These are phyloP conservation scores for Athene cunicularia DNA, from an alignment of 2,113 vertebrate genomes.

Conservation along the genomic window DNA sequence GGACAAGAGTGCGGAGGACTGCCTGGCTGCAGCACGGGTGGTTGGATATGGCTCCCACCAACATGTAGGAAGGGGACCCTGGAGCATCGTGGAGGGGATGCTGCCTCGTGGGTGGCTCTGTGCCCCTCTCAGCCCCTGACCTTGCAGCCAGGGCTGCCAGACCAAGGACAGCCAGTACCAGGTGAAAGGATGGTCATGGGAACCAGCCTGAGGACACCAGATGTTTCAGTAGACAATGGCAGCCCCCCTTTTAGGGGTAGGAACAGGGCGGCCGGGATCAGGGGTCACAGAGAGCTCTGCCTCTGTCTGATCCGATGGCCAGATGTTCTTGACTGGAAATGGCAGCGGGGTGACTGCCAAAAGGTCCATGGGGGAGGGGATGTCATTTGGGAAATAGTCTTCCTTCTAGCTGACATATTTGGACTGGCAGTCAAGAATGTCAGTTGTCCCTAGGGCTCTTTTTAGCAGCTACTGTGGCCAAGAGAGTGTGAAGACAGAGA, in stretches of 20 bases:
- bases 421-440: conserved; percentile 43
- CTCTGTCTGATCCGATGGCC: accelerated
- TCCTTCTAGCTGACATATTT: conserved; percentile 43
- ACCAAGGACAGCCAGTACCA: not conserved
- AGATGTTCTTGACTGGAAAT: conserved; percentile 2
- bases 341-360: not conserved
- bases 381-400: conserved; percentile 25
- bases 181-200: not conserved
- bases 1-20: not conserved
- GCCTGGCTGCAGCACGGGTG: accelerated
- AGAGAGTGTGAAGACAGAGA: conserved; percentile 45
- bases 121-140: not conserved
- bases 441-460: not conserved
- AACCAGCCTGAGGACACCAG: not conserved
- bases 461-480: conserved; percentile 15
- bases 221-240: accelerated
- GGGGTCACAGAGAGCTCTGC: not conserved
- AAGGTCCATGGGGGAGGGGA: not conserved
- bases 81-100: not conserved
- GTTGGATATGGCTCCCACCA: not conserved
- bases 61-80: accelerated
- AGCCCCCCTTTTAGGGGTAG: not conserved
- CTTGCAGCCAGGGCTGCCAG: not conserved
- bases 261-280: not conserved
- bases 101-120: not conserved